These are phyloP conservation scores for Tipula unca DNA, from an alignment of 2,888 invertebrate genomes.

Conservation along the genomic window DNA sequence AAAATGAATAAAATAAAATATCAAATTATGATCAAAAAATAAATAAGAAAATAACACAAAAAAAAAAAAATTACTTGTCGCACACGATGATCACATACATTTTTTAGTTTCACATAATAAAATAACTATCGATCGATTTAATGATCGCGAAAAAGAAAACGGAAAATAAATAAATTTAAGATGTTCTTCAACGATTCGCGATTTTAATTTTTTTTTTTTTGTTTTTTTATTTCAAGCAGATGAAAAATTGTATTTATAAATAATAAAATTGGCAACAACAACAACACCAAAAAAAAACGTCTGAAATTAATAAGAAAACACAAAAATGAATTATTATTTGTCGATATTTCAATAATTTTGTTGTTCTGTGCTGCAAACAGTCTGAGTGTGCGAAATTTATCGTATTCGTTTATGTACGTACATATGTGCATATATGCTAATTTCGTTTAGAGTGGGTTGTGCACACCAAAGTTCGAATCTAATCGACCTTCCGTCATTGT, in stretches of 20 bases:
- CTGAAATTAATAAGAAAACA: background rate
- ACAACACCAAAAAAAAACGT: background rate
- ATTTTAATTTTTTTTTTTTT: background rate
- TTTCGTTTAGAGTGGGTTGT: too few relatives aligned
- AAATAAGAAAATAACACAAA: too few relatives aligned
- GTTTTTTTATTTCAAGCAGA: background rate
- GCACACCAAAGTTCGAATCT: background rate
- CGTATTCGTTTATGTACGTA: too few relatives aligned
- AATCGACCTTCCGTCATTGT: background rate
- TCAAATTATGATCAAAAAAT: background rate
- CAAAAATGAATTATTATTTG: background rate
- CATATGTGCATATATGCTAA: too few relatives aligned
- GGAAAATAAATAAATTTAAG: background rate
- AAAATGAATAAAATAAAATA: background rate
- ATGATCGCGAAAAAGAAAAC: background rate
- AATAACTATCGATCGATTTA: constrained; percentile 14
- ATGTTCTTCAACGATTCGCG: background rate
- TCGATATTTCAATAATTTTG: background rate
- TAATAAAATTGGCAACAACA: background rate
- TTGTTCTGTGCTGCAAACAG: background rate
- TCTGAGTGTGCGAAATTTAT: background rate
- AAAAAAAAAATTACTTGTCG: background rate
- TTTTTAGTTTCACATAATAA: background rate
- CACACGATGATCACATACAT: constrained; percentile 8
- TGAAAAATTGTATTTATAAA: background rate